A percentile compares a stretch with the other conserved stretches of the same genome.
phyloP scores from a whole-genome alignment of 2,113 vertebrate genomes.

The Scomber japonicus region DNA sequence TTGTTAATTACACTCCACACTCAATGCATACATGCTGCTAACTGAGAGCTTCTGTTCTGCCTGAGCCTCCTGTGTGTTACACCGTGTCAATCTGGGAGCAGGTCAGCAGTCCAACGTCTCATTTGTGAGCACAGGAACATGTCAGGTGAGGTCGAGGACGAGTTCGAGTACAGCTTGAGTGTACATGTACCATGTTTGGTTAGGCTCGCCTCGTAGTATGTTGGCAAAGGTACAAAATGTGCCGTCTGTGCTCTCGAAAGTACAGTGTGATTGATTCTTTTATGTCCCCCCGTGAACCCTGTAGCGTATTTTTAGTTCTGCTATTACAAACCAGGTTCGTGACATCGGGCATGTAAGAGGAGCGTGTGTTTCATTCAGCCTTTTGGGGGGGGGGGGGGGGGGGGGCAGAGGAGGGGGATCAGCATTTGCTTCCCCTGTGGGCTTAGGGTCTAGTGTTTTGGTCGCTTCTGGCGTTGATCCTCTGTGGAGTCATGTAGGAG shows the following conservation, averaged over 20 bases:
- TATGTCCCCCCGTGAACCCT: neutral
- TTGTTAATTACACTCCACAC: no score
- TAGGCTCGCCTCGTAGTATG: constrained; percentile 14
- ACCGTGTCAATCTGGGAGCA: neutral
- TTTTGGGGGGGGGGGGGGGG: no score
- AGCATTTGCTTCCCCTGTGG: constrained; percentile 25
- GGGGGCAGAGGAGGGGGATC: constrained; percentile 13
- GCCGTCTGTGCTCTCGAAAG: constrained; percentile 1
- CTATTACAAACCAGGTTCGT: constrained; percentile 27
- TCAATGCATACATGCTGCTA: no score
- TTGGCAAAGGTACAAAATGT: constrained; percentile 24
- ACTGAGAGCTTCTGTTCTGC: no score
- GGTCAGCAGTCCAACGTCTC: neutral
- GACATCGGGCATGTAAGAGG: neutral
- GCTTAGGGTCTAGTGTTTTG: constrained; percentile 54
- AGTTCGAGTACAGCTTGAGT: neutral
- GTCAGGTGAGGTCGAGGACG: constrained; percentile 19
- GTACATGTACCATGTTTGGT: neutral
- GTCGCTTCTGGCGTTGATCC: constrained; percentile 64
- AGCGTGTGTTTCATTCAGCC: constrained; percentile 26
- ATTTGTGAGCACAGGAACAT: constrained; percentile 1
- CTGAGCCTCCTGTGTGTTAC: no score
- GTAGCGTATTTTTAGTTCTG: constrained; percentile 39
- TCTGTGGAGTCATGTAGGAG: constrained; percentile 68
- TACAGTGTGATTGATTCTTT: neutral